Base-by-base conservation (phyloP, 1,140 invertebrate species). In the Polypedilum vanderplanki region DNA sequence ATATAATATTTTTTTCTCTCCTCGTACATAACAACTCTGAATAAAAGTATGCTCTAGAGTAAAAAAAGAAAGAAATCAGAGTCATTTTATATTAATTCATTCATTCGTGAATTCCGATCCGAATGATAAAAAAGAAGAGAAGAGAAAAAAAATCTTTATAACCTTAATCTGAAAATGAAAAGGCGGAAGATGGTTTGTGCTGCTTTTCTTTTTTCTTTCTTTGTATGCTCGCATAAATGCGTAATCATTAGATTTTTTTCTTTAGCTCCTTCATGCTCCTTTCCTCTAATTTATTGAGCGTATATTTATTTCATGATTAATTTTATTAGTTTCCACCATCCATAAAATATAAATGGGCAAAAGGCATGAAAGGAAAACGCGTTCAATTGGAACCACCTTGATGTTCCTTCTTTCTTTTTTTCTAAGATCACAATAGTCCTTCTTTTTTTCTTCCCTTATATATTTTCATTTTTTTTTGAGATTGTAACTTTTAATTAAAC, bases 291-390 rank as follows among this genome's bases (percentile, higher is more conserved):
- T 70, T 70, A 70, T 70, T 70, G 65, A 22, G 65, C 65, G 20
- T 18, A 70, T 20, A 70, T 70, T 70, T 70, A 70, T 70, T 20
- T 70, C 65, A 70, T 70, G 65, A 70, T 70, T 20, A 70, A 70
- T 70, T 70, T 70, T 70, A 70, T 70, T 70, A 70, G 65, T 70
- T 70, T 22, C 65, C 20, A 20, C 20, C 7, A 20, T 70, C 65
- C 17, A 70, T 57, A 70, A 70, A 18, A 70, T 70, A 70, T 18
- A 70, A 70, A 20, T 70, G 65, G 17, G 65, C 17, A 70, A 70
- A 1, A 22, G 20, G 17, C 65, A 22, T 70, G 20, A 70, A 70
- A 17, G 8, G 46, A 57, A 33, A 33, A 57, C 9, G 65, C 65
- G 65, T 70, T 70, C 65, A 70, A 70, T 9, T 22, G 65, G 15